These are phyloP conservation scores for Ataeniobius toweri DNA, from an alignment of 2,797 vertebrate genomes.

Conservation along the genomic window DNA sequence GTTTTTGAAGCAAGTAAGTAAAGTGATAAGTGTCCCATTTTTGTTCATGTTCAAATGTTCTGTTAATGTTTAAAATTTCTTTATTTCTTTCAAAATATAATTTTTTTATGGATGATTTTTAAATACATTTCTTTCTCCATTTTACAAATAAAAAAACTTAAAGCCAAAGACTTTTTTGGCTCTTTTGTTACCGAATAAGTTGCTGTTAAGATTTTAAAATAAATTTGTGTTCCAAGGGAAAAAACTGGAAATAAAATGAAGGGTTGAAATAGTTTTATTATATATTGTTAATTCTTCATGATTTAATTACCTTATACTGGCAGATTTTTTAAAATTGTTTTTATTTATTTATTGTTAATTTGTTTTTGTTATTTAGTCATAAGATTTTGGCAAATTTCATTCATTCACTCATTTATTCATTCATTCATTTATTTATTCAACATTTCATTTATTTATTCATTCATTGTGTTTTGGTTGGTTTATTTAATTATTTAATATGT, in stretches of 20 bases:
- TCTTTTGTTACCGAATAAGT: neutral
- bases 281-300: too few species aligned
- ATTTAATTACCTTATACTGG: neutral
- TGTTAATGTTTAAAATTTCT: neutral
- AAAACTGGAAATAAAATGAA: neutral
- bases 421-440: neutral
- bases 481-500: neutral
- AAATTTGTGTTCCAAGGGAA: neutral
- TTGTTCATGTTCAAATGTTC: neutral
- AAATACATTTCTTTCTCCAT: neutral
- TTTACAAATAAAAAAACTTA: too few species aligned
- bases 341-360: neutral
- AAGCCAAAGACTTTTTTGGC: neutral
- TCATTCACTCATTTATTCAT: neutral
- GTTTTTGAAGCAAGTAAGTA: conserved; percentile 16
- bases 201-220: neutral
- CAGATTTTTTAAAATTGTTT: neutral
- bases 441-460: neutral
- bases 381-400: too few species aligned
- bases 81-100: neutral
- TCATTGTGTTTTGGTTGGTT: neutral
- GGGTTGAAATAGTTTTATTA: too few species aligned
- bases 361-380: neutral
- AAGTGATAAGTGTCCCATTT: conserved; percentile 7
- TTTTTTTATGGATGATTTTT: neutral